Evolutionary conservation across 2,113 vertebrate genomes (phyloP), one percentile per base, ranked within the genome.

Genomic region (Podarcis raffonei): DNA sequence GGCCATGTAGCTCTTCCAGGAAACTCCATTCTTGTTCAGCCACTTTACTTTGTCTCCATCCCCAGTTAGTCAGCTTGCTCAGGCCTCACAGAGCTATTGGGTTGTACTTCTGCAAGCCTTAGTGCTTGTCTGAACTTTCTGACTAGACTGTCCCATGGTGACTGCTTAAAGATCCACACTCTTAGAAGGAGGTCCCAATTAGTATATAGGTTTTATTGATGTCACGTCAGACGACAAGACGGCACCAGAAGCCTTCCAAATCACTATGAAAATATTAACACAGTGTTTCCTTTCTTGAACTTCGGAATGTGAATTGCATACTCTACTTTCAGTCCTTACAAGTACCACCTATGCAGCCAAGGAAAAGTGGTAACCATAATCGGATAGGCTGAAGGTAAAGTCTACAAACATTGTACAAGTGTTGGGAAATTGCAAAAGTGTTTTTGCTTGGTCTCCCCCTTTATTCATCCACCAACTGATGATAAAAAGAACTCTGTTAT

Each of bases 371-470:
- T 32, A 18, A 62, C 69, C 83, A 85, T 68, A 93, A 89, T 87
- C 87, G 87, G 90, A 69, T 35, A 89, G 79, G 27, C 11, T 68
- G n/a, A 4, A 57, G 74, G 65, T 87, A 25, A 48, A 39, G 81
- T 3, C 13, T 82, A 71, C 74, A 66, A 86, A 88, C 77, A 87
- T 89, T 62, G 66, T 48, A 83, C 39, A 83, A 72, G 16, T 32
- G 80, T 68, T 74, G 88, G 62, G 92, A 90, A 87, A 93, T 88
- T 88, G 85, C 75, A 42, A 76, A 62, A 68, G 80, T 79, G 85
- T 93, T 74, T 68, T n/a, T 77, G n/a, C 20, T 91, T 90, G 80
- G 92, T 83, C 91, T 88, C 89, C 76, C 93, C 78, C 25, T 16
- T 1, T 83, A 35, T 87, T 83, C 90, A 92, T 76, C 91, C 86